Conservation (phyloP, 2,888 invertebrate species). For the Lomographa bimaculata region DNA sequence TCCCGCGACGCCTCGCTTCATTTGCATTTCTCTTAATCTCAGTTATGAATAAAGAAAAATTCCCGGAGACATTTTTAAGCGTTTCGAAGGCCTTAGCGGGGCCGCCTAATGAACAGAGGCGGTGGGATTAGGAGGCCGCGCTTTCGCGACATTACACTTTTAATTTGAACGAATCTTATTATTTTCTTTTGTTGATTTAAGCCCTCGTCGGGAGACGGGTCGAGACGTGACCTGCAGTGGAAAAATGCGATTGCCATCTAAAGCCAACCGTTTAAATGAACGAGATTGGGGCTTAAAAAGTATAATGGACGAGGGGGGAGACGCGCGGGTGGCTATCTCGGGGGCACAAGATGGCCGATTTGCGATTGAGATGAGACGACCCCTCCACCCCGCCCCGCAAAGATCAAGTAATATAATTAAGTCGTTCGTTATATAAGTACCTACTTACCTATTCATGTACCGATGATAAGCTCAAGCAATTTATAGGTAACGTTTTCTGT, state of each 20-base stretch:
- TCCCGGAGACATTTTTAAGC: conserved; percentile 74
- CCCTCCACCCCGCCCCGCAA: conserved; percentile 55
- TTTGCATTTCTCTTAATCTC: conserved; percentile 82
- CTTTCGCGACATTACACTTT: conserved; percentile 86
- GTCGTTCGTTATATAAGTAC: conserved; percentile 57
- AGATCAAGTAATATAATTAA: conserved; percentile 82
- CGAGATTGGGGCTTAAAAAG: conserved; percentile 89
- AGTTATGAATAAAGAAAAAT: conserved; percentile 84
- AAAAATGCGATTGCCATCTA: conserved; percentile 88
- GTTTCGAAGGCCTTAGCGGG: conserved; percentile 59
- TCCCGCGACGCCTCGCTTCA: conserved; percentile 73
- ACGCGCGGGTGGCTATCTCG: conserved; percentile 77
- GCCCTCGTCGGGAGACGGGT: conserved; percentile 83
- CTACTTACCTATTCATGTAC: conserved; percentile 42
- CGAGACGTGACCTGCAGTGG: conserved; percentile 87
- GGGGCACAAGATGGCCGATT: conserved; percentile 83
- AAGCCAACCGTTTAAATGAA: conserved; percentile 89
- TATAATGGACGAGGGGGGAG: conserved; percentile 85
- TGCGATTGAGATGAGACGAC: conserved; percentile 82
- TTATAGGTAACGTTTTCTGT: conserved; percentile 26
- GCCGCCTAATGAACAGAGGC: conserved; percentile 72
- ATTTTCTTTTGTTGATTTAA: conserved; percentile 88
- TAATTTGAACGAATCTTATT: conserved; percentile 89
- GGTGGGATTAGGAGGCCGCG: conserved; percentile 66
- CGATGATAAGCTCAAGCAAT: conserved; percentile 31